These are phyloP conservation scores for Pyxicephalus adspersus DNA, from an alignment of 2,113 vertebrate species.

Conservation along the genomic window DNA sequence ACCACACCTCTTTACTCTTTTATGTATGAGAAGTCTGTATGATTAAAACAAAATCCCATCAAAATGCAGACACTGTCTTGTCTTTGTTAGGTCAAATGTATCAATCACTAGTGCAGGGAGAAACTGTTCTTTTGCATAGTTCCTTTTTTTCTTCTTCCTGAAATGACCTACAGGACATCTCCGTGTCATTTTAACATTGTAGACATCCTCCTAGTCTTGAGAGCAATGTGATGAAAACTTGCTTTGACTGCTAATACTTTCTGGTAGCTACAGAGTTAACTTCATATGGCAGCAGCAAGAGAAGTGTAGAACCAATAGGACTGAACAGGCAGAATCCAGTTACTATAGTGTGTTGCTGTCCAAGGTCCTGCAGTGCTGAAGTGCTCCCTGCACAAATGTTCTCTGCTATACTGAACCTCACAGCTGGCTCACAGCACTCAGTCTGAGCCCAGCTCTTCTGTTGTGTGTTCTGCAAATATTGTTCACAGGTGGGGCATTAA, in stretches of 20 bases:
- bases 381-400: background rate
- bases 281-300: background rate
- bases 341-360: constrained; percentile 27
- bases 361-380: constrained; percentile 35
- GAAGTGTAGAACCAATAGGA: too few relatives aligned
- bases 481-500: background rate
- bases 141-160: background rate
- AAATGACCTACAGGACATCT: constrained; percentile 26
- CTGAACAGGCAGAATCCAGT: background rate
- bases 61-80: constrained; percentile 42
- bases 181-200: constrained; percentile 14
- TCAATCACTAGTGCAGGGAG: constrained; percentile 10
- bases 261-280: background rate
- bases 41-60: constrained; percentile 13
- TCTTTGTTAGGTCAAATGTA: constrained; percentile 41
- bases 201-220: constrained; percentile 9
- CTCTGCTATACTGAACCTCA: background rate
- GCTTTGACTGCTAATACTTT: background rate
- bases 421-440: background rate
- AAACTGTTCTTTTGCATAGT: constrained; percentile 15
- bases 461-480: background rate
- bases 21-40: constrained; percentile 1
- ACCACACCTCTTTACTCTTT: background rate
- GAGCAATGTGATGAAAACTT: background rate
- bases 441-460: background rate